Evolutionary conservation across 2,113 vertebrate species (phyloP).

Genomic region (Menidia beryllina): DNA sequence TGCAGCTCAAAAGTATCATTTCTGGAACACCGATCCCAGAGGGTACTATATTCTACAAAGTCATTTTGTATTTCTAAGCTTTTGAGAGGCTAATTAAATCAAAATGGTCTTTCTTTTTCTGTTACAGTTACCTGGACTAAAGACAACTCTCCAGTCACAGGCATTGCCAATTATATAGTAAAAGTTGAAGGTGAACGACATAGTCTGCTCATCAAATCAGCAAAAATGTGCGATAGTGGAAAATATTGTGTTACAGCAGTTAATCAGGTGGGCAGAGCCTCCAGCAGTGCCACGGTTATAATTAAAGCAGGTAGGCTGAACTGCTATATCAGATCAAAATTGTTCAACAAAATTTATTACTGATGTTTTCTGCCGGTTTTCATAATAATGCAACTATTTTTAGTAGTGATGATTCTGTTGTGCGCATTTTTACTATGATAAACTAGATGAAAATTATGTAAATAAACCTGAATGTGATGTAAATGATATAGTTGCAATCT

Average conservation of each 20-base stretch:
- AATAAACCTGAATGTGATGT: neutral
- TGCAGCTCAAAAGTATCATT: constrained; percentile 92
- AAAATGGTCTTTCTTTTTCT: constrained; percentile 14
- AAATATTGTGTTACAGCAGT: constrained; percentile 88
- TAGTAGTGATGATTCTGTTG: neutral
- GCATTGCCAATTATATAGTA: constrained; percentile 79
- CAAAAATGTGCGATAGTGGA: constrained; percentile 85
- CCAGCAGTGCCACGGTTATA: constrained; percentile 86
- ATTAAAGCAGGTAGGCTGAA: constrained; percentile 86
- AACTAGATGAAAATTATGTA: neutral
- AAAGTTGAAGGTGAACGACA: constrained; percentile 94
- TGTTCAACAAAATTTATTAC: neutral
- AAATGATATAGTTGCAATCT: too few relatives aligned
- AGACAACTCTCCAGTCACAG: constrained; percentile 81
- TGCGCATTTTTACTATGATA: neutral
- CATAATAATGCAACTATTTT: neutral
- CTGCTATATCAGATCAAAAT: neutral
- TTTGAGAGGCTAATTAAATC: neutral
- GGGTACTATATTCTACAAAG: constrained; percentile 75
- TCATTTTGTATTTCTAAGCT: neutral
- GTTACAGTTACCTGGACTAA: constrained; percentile 88
- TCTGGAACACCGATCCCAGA: constrained; percentile 90
- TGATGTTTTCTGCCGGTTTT: neutral
- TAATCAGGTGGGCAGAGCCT: constrained; percentile 89
- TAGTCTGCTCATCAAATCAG: constrained; percentile 87